Base-by-base conservation (phyloP, 2,797 vertebrate species). In the Sebastes trivittatus region DNA sequence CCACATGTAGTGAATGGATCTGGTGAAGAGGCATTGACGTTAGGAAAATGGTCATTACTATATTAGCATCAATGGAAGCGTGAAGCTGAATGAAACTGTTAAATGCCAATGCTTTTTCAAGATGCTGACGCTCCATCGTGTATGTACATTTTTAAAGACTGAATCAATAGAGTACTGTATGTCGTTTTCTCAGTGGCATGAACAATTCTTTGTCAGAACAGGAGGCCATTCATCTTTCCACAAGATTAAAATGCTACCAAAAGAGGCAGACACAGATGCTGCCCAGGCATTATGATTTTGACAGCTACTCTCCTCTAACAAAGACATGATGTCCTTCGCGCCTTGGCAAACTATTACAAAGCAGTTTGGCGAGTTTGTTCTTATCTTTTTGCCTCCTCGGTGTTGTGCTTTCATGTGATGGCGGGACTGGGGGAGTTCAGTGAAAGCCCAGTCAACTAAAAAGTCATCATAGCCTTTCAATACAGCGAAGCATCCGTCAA, bases 391-490 rank as follows among this genome's bases (percentile, higher is more conserved):
- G 75, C 85, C 83, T 89, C 78, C 87, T 86, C 66, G 56, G 74
- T 61, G 38, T 72, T 82, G 84, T 85, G 74, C 70, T 89, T 89
- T 89, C 61, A 93, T 88, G 91, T 83, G 75, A 84, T 68, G 84
- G 82, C 69, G 72, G 72, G 90, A 82, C 85, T 81, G 84, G 81
- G 70, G 77, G 87, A 81, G 84, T 91, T 91, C 84, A 83, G 84
- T 82, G 79, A 86, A 92, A 87, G 87, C 80, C 88, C 86, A 90
- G 93, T 93, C 91, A 93, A 92, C 88, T 87, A 90, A 95, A 92
- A 95, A 93, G 87, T 92, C 92, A 93, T 92, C 87, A 87, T 83
- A 70, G 79, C 86, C 87, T 89, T 94, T 93, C 89, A 92, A 80
- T 90, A 92, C 76, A 91, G 88, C 85, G 5, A 82, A 79, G 83